Percentiles rank a stretch among this genome's conserved stretches.
These are phyloP conservation scores for Eupeodes latifasciatus DNA, from an alignment of 2,888 invertebrate species.

Conservation along the genomic window DNA sequence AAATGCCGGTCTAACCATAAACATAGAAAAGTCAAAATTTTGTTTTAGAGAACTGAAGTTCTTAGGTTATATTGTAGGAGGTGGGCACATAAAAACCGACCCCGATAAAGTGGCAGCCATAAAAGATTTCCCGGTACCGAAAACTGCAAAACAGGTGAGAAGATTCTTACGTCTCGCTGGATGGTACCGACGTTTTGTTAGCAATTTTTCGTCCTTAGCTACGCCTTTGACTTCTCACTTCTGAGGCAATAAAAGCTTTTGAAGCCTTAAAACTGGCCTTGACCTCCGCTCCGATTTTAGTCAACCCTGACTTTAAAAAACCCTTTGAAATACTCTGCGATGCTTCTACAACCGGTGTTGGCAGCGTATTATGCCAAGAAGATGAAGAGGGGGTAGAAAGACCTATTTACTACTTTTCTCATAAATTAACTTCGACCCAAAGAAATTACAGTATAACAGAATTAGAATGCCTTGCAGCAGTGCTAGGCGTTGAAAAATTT, in stretches of 20 bases:
- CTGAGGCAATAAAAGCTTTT: no score
- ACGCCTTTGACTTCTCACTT: background rate
- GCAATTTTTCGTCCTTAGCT: background rate
- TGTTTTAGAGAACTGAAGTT: no score
- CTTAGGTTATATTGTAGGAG: no score
- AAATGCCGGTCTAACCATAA: no score
- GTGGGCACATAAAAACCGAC: no score
- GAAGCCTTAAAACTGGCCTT: no score
- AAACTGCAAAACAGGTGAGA: constrained; percentile 1
- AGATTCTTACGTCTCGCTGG: constrained; percentile 21
- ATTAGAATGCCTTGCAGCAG: background rate
- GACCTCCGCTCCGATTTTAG: background rate
- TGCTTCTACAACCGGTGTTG: constrained; percentile 1
- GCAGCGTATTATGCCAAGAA: background rate
- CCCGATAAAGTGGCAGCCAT: no score
- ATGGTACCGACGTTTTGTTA: constrained; percentile 13
- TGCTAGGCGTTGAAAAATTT: background rate
- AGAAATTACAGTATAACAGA: no score
- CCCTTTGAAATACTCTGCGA: background rate
- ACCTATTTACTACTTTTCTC: background rate
- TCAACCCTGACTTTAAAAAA: background rate
- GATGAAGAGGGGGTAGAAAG: background rate
- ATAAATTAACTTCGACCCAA: background rate
- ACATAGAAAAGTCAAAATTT: no score
- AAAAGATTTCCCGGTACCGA: background rate